Conservation (phyloP, 2,888 invertebrate genomes). For the Bombylius major region DNA sequence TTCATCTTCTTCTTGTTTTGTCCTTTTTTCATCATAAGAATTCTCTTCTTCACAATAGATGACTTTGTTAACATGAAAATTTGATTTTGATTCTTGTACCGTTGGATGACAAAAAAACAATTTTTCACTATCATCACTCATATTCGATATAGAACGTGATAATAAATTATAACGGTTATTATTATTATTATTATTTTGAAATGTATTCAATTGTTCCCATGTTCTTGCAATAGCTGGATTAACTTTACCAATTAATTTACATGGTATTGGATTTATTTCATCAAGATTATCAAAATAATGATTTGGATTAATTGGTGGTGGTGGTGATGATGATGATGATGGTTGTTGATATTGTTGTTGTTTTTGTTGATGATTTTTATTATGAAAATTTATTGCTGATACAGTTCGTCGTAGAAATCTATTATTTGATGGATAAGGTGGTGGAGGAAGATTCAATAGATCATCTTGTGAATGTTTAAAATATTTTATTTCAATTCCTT, state of each 20-base stretch:
- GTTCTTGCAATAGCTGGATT: slow-evolving; percentile 16
- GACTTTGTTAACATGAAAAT: slow-evolving; percentile 16
- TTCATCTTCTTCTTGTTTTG: background rate
- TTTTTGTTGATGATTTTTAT: background rate
- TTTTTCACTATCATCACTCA: slow-evolving; percentile 13
- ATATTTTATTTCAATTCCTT: slow-evolving; percentile 5
- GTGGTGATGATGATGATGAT: background rate
- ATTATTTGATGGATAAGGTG: too few relatives aligned
- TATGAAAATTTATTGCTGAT: background rate
- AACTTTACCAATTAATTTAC: slow-evolving; percentile 16
- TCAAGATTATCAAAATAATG: too few relatives aligned
- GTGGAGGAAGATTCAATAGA: too few relatives aligned
- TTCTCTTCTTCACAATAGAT: slow-evolving; percentile 9
- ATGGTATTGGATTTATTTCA: background rate
- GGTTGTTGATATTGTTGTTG: background rate
- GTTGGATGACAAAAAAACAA: slow-evolving; percentile 8
- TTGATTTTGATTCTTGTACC: slow-evolving; percentile 9
- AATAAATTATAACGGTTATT: background rate
- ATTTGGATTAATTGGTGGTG: too few relatives aligned
- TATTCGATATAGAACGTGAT: slow-evolving; percentile 9
- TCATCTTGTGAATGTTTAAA: background rate
- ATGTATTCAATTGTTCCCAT: slow-evolving; percentile 16
- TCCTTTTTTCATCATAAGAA: background rate
- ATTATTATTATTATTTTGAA: background rate
- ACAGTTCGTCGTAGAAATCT: background rate